phyloP scores from a whole-genome alignment of 1,140 invertebrate genomes.

The Drosophila takahashii region DNA sequence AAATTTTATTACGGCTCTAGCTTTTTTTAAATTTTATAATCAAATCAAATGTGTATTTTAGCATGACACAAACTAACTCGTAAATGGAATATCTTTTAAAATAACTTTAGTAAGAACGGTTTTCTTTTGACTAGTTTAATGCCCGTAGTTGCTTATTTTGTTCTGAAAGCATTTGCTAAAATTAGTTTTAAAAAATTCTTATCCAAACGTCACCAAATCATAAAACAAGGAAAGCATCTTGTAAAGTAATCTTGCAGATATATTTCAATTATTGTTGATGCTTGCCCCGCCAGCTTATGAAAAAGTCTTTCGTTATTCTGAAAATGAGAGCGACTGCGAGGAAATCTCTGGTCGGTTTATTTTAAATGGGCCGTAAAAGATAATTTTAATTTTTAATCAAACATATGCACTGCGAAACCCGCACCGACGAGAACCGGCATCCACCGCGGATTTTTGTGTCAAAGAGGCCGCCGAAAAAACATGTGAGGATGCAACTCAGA shows the following conservation, averaged over 20 bases:
- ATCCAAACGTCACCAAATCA: neutral
- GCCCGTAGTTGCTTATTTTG: neutral
- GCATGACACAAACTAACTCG: too few relatives aligned
- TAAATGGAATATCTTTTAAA: too few relatives aligned
- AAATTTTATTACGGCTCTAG: neutral
- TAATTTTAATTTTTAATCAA: conserved; percentile 85
- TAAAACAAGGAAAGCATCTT: conserved; percentile 28
- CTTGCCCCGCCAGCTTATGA: conserved; percentile 31
- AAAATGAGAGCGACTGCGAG: conserved; percentile 80
- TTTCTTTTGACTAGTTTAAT: too few relatives aligned
- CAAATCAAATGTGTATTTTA: too few relatives aligned
- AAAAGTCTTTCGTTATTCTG: conserved; percentile 65
- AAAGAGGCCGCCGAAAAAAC: conserved; percentile 74
- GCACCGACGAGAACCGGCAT: conserved; percentile 36
- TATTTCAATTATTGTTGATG: conserved; percentile 49
- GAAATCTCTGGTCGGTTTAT: conserved; percentile 80
- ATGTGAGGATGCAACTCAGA: conserved; percentile 42
- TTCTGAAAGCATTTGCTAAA: too few relatives aligned
- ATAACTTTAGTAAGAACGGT: too few relatives aligned
- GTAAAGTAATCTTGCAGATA: conserved; percentile 30
- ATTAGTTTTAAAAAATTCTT: neutral
- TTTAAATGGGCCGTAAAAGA: conserved; percentile 83
- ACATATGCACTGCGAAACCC: conserved; percentile 67
- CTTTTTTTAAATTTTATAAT: neutral
- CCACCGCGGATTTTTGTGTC: conserved; percentile 40